Evolutionary conservation across 2,113 vertebrate genomes (phyloP).

Genomic region (Motacilla tschutschensis): DNA sequence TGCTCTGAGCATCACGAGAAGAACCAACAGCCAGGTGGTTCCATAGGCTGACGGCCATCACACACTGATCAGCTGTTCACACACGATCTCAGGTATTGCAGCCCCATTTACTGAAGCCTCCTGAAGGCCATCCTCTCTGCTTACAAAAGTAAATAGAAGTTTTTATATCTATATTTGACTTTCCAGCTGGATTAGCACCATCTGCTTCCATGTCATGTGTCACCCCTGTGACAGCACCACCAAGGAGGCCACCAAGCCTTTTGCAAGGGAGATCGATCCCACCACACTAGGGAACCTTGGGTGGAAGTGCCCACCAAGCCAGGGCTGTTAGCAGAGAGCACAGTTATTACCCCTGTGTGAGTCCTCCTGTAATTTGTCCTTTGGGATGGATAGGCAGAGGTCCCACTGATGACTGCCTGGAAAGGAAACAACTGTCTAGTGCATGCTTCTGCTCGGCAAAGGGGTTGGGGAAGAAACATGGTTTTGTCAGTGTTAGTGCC

Average conservation of each 20-base stretch:
- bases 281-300: accelerated
- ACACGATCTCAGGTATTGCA: neutral
- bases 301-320: neutral
- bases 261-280: accelerated
- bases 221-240: neutral
- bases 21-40: accelerated
- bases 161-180: neutral
- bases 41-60: neutral
- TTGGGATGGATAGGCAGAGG: neutral
- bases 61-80: neutral
- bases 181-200: neutral
- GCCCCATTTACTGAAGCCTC: neutral
- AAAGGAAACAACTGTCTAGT: neutral
- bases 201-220: neutral
- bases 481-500: accelerated
- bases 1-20: accelerated
- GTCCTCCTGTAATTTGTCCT: neutral
- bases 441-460: neutral
- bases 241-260: neutral
- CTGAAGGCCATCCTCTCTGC: neutral
- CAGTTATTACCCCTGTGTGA: accelerated
- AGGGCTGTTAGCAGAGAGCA: neutral
- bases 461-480: accelerated
- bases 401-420: neutral
- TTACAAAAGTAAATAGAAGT: neutral